A percentile compares a stretch with the other conserved stretches of the same genome.
phyloP scores from a whole-genome alignment of 1,140 invertebrate genomes.

The Euwallacea fornicatus region DNA sequence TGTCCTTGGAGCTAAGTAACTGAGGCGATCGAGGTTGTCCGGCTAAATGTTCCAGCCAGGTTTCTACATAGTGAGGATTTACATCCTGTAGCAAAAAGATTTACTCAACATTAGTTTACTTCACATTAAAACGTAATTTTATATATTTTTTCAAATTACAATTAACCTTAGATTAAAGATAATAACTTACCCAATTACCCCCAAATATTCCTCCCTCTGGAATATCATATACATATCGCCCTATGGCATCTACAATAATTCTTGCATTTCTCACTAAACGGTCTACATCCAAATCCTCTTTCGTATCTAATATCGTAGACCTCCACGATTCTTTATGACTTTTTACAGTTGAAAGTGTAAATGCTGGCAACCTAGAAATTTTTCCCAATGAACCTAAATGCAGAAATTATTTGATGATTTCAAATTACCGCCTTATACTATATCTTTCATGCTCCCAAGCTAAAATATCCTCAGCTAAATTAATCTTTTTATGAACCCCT shows the following conservation, averaged over 20 bases:
- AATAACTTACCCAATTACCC: slow-evolving; percentile 66
- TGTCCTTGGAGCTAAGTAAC: slow-evolving; percentile 68
- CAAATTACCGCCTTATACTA: slow-evolving; percentile 73
- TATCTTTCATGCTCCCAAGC: slow-evolving; percentile 98
- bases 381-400: not conserved
- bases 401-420: not conserved
- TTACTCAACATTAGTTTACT: not conserved
- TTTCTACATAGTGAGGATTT: slow-evolving; percentile 68
- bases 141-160: not conserved
- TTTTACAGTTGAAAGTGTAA: slow-evolving; percentile 56
- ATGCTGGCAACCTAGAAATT: slow-evolving; percentile 38
- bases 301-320: slow-evolving; percentile 66
- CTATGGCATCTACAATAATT: slow-evolving; percentile 80
- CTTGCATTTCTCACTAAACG: slow-evolving; percentile 71
- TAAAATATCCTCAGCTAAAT: slow-evolving; percentile 84
- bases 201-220: slow-evolving; percentile 69
- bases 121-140: not conserved
- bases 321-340: slow-evolving; percentile 62
- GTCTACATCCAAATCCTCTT: slow-evolving; percentile 62
- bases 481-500: slow-evolving; percentile 95
- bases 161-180: not conserved
- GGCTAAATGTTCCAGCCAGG: slow-evolving; percentile 74
- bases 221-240: slow-evolving; percentile 83
- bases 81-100: slow-evolving; percentile 62
- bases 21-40: slow-evolving; percentile 74